phyloP scores from a whole-genome alignment of 2,113 vertebrate genomes.

The Pelecanoides urinatrix region DNA sequence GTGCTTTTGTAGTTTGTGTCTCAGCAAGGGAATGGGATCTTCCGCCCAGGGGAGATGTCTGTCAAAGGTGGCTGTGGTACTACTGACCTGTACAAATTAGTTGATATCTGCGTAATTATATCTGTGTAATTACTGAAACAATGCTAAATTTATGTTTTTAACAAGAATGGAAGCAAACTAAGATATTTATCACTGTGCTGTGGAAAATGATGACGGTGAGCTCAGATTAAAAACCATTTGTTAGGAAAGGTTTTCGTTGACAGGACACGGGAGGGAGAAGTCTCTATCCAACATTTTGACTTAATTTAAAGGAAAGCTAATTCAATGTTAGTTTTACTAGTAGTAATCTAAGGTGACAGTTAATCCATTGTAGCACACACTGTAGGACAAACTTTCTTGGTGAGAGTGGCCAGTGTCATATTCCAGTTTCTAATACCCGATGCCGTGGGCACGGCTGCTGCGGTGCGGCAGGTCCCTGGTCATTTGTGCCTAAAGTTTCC shows the following conservation, averaged over 20 bases:
- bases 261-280: background rate
- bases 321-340: background rate
- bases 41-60: fast-evolving
- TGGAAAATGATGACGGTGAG: background rate
- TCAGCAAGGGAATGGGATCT: background rate
- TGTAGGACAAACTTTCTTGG: background rate
- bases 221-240: background rate
- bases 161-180: background rate
- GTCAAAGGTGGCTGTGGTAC: background rate
- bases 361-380: background rate
- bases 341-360: background rate
- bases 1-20: background rate
- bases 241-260: background rate
- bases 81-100: background rate
- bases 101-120: background rate
- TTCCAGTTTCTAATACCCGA: background rate
- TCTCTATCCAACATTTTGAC: background rate
- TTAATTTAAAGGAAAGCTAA: background rate
- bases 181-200: background rate
- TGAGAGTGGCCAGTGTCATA: background rate
- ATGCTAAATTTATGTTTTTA: background rate
- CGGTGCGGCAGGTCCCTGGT: background rate
- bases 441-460: background rate
- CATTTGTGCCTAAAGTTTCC: background rate
- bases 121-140: background rate